A percentile compares a stretch with the other conserved stretches of the same genome.
Evolutionary conservation across 2,113 vertebrate species (phyloP).

Genomic region (Aptenodytes forsteri): DNA sequence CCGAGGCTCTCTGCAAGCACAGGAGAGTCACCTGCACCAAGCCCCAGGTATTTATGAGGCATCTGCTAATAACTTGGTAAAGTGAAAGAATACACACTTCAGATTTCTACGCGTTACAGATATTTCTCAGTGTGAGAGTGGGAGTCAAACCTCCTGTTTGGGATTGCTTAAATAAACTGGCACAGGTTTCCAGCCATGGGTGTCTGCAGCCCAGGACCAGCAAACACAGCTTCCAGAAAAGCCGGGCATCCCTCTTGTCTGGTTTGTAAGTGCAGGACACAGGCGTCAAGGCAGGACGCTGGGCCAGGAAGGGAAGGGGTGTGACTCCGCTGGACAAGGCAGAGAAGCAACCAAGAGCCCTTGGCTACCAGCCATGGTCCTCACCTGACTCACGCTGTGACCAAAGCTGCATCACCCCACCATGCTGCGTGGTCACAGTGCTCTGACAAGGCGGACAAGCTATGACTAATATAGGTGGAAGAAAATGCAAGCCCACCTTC

Average conservation of each 20-base stretch:
- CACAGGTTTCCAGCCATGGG: not conserved
- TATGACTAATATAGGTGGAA: not conserved
- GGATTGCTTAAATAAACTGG: not conserved
- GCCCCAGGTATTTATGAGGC: not conserved
- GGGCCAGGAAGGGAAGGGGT: not conserved
- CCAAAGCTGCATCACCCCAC: not conserved
- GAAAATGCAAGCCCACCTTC: not conserved
- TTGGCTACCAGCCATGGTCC: not conserved
- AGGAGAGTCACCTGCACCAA: not conserved
- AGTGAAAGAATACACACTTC: not conserved
- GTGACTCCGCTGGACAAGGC: not conserved
- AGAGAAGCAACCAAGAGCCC: not conserved
- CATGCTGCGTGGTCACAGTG: accelerated
- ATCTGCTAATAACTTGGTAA: not conserved
- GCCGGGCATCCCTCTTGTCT: not conserved
- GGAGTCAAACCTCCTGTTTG: not conserved
- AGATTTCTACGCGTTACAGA: not conserved
- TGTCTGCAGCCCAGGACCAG: not conserved
- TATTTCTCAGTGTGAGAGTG: not conserved
- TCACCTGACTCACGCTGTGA: not conserved
- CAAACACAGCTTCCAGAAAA: not conserved
- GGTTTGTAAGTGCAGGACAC: not conserved
- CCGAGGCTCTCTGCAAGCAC: not conserved
- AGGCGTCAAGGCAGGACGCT: not conserved
- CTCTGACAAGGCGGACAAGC: accelerated